These are phyloP conservation scores for Alauda arvensis DNA, from an alignment of 2,797 vertebrate species.

Conservation along the genomic window DNA sequence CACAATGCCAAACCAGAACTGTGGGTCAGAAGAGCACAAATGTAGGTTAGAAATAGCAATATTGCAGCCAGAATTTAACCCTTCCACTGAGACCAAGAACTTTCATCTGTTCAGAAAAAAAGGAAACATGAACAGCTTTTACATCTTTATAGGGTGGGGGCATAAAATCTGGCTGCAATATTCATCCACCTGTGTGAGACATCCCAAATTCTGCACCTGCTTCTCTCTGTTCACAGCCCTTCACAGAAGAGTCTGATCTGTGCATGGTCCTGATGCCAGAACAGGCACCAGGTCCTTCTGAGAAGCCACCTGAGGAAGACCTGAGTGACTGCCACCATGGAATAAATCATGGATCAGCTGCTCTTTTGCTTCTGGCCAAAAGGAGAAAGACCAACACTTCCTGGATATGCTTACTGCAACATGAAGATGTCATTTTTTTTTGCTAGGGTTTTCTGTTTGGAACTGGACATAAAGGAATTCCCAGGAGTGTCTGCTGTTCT, in stretches of 20 bases:
- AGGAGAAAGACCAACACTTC: not conserved
- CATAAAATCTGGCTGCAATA: not conserved
- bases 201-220: not conserved
- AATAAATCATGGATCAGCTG: not conserved
- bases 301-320: not conserved
- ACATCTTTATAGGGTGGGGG: not conserved
- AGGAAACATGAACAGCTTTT: not conserved
- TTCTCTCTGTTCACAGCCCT: not conserved
- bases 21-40: conserved; percentile 1
- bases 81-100: not conserved
- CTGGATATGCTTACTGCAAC: not conserved
- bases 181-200: not conserved
- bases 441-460: not conserved
- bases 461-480: not conserved
- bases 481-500: not conserved
- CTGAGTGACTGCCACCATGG: not conserved
- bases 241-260: not conserved
- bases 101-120: not conserved
- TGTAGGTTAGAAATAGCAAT: not conserved
- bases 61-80: not conserved
- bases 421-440: not conserved
- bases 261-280: not conserved
- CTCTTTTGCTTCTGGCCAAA: not conserved
- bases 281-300: not conserved
- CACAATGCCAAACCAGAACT: not conserved